These are phyloP conservation scores for Protaetia brevitarsis DNA, from an alignment of 1,140 invertebrate species.

Conservation along the genomic window DNA sequence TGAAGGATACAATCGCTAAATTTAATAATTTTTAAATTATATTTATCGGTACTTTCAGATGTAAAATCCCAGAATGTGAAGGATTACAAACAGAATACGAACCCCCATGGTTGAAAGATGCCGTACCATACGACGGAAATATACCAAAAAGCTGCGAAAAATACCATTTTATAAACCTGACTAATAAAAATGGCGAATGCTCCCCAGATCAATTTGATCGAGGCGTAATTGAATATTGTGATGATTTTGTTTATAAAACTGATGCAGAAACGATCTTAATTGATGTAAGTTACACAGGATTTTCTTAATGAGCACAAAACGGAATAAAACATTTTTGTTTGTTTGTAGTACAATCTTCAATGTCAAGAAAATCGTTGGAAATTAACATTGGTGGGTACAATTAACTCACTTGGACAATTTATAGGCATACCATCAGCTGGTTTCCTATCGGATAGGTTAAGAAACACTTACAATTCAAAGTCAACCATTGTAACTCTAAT, in stretches of 20 bases:
- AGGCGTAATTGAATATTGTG: background rate
- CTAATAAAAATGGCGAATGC: background rate
- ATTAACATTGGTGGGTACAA: slow-evolving; percentile 65
- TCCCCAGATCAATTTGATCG: background rate
- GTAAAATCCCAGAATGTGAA: slow-evolving; percentile 23
- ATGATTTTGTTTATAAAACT: slow-evolving; percentile 21
- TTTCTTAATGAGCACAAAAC: too few relatives aligned
- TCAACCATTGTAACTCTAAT: too few relatives aligned
- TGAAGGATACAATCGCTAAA: too few relatives aligned
- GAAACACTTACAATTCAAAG: too few relatives aligned
- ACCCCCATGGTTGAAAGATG: slow-evolving; percentile 18
- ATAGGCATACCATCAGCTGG: slow-evolving; percentile 69
- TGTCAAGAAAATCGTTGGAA: slow-evolving; percentile 66
- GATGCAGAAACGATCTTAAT: slow-evolving; percentile 17
- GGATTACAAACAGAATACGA: background rate
- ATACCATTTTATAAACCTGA: background rate
- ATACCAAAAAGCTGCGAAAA: slow-evolving; percentile 20
- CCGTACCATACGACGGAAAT: slow-evolving; percentile 19
- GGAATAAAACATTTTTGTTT: too few relatives aligned
- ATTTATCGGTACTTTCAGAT: too few relatives aligned
- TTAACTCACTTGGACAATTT: too few relatives aligned
- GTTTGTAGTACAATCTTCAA: slow-evolving; percentile 56
- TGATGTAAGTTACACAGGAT: slow-evolving; percentile 20
- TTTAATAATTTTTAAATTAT: too few relatives aligned
- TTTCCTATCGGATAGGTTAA: too few relatives aligned